These are phyloP conservation scores for Theristicus caerulescens DNA, from an alignment of 2,113 vertebrate genomes.

Conservation along the genomic window DNA sequence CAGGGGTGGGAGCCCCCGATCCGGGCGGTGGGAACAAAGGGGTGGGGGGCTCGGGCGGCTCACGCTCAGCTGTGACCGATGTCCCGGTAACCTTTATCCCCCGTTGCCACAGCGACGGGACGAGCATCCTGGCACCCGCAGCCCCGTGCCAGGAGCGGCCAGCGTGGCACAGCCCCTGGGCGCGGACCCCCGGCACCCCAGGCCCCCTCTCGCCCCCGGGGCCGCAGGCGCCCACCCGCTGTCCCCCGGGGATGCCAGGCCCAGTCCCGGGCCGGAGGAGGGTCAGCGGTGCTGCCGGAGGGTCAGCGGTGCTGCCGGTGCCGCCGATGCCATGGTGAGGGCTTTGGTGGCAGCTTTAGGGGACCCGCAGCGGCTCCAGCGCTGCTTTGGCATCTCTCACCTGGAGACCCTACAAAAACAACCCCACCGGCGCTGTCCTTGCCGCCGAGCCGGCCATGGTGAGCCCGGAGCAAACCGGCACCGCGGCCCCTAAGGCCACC, in stretches of 20 bases:
- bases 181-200: background rate
- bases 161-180: background rate
- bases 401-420: background rate
- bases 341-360: background rate
- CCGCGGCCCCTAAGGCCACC: background rate
- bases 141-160: background rate
- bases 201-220: no score
- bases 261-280: fast-evolving
- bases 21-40: background rate
- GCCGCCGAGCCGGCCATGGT: background rate
- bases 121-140: background rate
- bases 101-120: background rate
- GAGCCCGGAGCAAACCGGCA: no score
- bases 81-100: background rate
- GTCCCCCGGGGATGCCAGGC: background rate
- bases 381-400: background rate
- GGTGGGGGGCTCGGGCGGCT: background rate
- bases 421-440: background rate
- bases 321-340: no score
- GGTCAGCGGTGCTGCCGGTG: background rate
- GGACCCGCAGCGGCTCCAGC: background rate
- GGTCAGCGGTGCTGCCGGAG: background rate
- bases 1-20: background rate
- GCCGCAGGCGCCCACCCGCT: no score
- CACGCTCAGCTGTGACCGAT: background rate